Evolutionary conservation across 2,113 vertebrate genomes (phyloP), one percentile per base, ranked within the genome.

Genomic region (Onychostruthus taczanowskii): DNA sequence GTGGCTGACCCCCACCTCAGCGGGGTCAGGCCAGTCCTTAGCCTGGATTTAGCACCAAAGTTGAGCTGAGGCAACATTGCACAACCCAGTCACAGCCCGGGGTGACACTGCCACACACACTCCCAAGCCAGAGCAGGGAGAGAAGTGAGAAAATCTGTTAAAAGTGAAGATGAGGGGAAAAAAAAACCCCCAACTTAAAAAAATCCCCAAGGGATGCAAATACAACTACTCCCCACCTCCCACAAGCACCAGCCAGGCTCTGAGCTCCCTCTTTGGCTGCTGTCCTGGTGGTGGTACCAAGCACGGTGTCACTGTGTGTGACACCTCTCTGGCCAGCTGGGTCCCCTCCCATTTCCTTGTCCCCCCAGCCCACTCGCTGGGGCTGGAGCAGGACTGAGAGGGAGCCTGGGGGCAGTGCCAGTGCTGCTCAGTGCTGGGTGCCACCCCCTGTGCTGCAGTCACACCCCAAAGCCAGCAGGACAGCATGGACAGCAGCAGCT

Each of bases 301-400:
- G 24, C 22, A 2, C 0, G 1, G 35, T 1, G 11, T 12, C 10
- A 9, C 2, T 3, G 67, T 0, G 6, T 1, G 9, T 53, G 19
- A 2, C 6, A 11, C 12, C 35, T 19, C 24, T 13, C 7, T 0
- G 61, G 33, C 16, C 41, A 9, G 4, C 28, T 2, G 9, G 1
- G 5, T 7, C 47, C 63, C 52, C 47, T 47, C 13, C 27, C 44
- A 11, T 17, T 22, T 28, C 13, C 61, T 35, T 4, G 23, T 43
- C 4, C 67, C 11, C 26, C 44, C 35, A 59, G 67, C 37, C 18
- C 7, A 5, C 7, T 11, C 2, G 0, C 37, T 6, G 39, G 27
- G 53, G 35, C 62, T 7, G 14, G 17, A 46, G 55, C 72, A 33
- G 82, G 35, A 11, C 18, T 0, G 27, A 14, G 39, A n/a, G 49